A percentile compares a stretch with the other conserved stretches of the same genome.
These are phyloP conservation scores for Acridotheres tristis DNA, from an alignment of 2,797 vertebrate genomes.

Conservation along the genomic window DNA sequence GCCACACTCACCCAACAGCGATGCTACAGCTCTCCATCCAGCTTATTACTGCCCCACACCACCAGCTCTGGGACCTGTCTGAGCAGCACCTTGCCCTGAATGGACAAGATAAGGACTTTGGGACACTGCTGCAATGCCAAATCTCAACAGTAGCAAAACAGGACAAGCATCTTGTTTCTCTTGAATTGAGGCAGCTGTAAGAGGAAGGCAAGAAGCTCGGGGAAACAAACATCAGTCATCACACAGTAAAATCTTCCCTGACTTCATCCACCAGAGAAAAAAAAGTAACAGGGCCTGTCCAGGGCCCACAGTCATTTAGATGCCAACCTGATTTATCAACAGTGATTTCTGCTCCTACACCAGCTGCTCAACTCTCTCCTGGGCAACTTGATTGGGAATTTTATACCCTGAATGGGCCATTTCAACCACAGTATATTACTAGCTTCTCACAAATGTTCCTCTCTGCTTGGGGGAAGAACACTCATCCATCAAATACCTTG, in stretches of 20 bases:
- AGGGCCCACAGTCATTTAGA: not conserved
- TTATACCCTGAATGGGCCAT: not conserved
- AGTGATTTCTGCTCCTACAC: not conserved
- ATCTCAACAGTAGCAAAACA: not conserved
- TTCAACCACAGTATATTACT: not conserved
- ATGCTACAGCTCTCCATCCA: not conserved
- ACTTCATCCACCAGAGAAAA: not conserved
- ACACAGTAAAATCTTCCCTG: not conserved
- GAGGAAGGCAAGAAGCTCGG: not conserved
- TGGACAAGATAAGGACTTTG: not conserved
- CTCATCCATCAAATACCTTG: conserved; percentile 5
- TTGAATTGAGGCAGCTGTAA: not conserved
- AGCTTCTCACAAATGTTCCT: not conserved
- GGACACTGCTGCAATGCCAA: not conserved
- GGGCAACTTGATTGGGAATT: not conserved
- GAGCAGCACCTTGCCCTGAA: not conserved
- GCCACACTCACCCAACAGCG: accelerated
- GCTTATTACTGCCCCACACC: not conserved
- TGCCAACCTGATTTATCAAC: not conserved
- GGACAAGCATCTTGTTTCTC: not conserved
- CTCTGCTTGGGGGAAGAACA: not conserved
- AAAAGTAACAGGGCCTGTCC: not conserved
- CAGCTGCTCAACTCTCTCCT: not conserved
- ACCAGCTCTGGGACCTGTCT: not conserved
- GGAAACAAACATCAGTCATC: not conserved